phyloP scores from a whole-genome alignment of 2,113 vertebrate genomes.

The Athene noctua region DNA sequence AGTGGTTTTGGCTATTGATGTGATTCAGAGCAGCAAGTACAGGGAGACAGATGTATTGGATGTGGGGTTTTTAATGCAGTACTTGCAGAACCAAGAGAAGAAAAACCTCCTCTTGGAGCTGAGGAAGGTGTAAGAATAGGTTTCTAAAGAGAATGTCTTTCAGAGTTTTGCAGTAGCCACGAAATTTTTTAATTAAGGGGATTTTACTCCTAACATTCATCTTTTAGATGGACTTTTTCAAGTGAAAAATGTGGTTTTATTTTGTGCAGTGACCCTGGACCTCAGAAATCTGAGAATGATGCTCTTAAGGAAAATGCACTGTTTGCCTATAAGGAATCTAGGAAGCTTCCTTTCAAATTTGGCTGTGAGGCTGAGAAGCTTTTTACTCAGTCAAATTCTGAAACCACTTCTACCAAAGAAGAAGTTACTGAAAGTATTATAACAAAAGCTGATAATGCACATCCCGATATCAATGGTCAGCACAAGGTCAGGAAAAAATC shows the following conservation, averaged over 20 bases:
- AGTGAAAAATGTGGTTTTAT: not conserved
- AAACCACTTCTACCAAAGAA: constrained; percentile 64
- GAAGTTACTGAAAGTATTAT: constrained; percentile 1
- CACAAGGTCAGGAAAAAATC: not conserved
- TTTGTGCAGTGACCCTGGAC: constrained; percentile 45
- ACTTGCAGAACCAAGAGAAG: not conserved
- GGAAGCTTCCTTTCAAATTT: not conserved
- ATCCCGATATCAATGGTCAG: not conserved
- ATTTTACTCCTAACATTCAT: not conserved
- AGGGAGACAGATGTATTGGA: not conserved
- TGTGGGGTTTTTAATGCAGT: not conserved
- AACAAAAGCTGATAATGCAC: constrained; percentile 1
- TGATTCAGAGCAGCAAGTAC: not conserved
- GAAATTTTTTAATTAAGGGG: not conserved
- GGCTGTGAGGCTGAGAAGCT: constrained; percentile 19
- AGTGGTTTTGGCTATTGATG: not conserved
- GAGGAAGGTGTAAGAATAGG: not conserved
- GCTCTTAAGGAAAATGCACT: not conserved
- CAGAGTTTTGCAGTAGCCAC: not conserved
- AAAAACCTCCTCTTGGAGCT: not conserved
- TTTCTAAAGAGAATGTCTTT: not conserved
- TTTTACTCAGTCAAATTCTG: not conserved
- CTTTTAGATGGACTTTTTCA: not conserved
- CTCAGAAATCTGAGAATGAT: constrained; percentile 14
- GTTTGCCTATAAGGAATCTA: constrained; percentile 20